Base-by-base conservation (phyloP, 2,888 invertebrate species). In the Onthophagus sagittarius region DNA sequence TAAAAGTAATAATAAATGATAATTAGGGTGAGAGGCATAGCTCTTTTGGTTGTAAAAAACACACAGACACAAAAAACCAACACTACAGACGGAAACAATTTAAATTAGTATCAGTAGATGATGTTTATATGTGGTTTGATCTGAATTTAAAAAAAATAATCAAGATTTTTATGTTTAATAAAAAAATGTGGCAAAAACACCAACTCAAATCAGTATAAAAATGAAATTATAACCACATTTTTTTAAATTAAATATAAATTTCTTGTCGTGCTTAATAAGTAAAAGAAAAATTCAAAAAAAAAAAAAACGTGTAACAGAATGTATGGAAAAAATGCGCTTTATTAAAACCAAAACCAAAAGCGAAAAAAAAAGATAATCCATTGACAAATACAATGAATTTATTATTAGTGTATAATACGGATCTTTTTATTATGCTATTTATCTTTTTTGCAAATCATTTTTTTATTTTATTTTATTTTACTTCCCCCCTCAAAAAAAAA, bases 321-420 rank as follows among this genome's bases (percentile, higher is more conserved):
- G 39, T 11, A 11, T 9, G 39, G 39, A 53, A 53, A 53, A 53
- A 53, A 53, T 9, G 11, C 23, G 23, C 32, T 67, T 67, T 67
- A 31, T 13, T 13, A n/a, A 31, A 67, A 23, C 23, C 23, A 67
- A 67, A 81, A 81, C 79, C 73, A 75, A 74, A 72, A 73, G 72
- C 65, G 32, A 73, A 72, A 71, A 69, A 73, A 74, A 77, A 79
- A 83, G 84, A 84, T 84, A 85, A 85, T 84, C 85, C 84, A 84
- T 85, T 84, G 85, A 85, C 84, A 85, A 79, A 85, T 85, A 85
- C 85, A 86, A 86, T 85, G 86, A 86, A 86, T 85, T 85, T 86
- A 85, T 83, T 84, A 82, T 84, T 84, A 85, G 84, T 80, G 81
- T 82, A 81, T 32, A 15, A 32, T 79, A 63, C 75, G 71, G 81